phyloP scores from a whole-genome alignment of 2,888 invertebrate genomes.

The Lysandra coridon region DNA sequence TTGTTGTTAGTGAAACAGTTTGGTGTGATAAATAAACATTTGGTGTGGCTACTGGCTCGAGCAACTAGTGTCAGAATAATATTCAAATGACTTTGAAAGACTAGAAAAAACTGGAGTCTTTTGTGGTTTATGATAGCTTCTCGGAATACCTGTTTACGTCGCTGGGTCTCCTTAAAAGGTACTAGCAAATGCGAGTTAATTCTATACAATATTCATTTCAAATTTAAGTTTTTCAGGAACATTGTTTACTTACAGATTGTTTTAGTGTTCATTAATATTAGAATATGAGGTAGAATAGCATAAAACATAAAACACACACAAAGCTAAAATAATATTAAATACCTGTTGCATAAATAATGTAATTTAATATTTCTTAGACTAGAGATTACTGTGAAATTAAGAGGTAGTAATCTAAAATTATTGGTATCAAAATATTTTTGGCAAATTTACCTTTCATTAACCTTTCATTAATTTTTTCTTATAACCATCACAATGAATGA shows the following conservation, averaged over 20 bases:
- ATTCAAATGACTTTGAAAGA: conserved; percentile 30
- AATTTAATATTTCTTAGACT: too few species aligned
- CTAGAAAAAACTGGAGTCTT: conserved; percentile 35
- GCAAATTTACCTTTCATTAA: too few species aligned
- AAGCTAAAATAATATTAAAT: background rate
- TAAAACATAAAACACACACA: background rate
- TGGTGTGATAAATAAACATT: background rate
- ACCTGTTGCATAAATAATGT: background rate
- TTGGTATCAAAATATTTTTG: too few species aligned
- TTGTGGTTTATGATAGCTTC: conserved; percentile 34
- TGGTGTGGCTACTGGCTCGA: background rate
- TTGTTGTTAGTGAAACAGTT: background rate
- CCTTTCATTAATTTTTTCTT: background rate
- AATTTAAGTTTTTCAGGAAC: background rate
- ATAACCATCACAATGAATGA: background rate
- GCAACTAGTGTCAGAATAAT: conserved; percentile 1
- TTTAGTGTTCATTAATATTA: background rate
- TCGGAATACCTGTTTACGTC: conserved; percentile 35
- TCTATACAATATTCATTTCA: background rate
- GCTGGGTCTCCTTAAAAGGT: conserved; percentile 34
- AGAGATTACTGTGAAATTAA: too few species aligned
- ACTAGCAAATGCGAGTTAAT: conserved; percentile 24
- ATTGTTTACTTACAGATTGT: background rate
- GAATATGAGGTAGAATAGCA: background rate
- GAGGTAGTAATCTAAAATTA: too few species aligned